Evolutionary conservation across 2,888 invertebrate species (phyloP).

Genomic region (Melinaea marsaeus): DNA sequence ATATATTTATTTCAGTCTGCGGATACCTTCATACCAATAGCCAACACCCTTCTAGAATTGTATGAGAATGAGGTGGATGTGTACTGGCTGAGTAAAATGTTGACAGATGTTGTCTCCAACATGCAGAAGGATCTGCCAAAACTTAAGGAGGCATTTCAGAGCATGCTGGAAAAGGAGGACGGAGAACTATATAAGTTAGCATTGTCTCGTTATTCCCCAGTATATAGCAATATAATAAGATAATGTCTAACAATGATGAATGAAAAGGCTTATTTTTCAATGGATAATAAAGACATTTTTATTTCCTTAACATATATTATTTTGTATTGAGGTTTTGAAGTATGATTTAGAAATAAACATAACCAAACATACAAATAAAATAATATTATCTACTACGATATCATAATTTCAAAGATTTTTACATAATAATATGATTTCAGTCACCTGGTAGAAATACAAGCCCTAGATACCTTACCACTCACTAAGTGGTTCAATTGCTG

Average conservation of each 20-base stretch:
- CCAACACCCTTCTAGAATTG: slow-evolving; percentile 82
- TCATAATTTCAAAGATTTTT: slow-evolving; percentile 8
- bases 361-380: no score
- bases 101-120: slow-evolving; percentile 82
- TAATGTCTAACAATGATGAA: no score
- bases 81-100: slow-evolving; percentile 89
- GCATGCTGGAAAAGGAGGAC: slow-evolving; percentile 88
- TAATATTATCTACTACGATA: no score
- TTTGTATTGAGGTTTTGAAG: no score
- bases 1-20: slow-evolving; percentile 57
- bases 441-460: slow-evolving; percentile 81
- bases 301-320: no score
- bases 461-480: slow-evolving; percentile 82
- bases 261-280: no score
- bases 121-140: slow-evolving; percentile 81
- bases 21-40: slow-evolving; percentile 80
- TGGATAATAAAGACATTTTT: no score
- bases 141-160: slow-evolving; percentile 81
- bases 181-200: slow-evolving; percentile 80
- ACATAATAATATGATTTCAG: slow-evolving; percentile 52
- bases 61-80: slow-evolving; percentile 86
- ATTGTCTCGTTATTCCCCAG: neutral
- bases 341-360: no score
- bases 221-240: neutral
- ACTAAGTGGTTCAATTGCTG: slow-evolving; percentile 89